Conservation (phyloP, 2,797 vertebrate genomes). For the Cottoperca gobio region DNA sequence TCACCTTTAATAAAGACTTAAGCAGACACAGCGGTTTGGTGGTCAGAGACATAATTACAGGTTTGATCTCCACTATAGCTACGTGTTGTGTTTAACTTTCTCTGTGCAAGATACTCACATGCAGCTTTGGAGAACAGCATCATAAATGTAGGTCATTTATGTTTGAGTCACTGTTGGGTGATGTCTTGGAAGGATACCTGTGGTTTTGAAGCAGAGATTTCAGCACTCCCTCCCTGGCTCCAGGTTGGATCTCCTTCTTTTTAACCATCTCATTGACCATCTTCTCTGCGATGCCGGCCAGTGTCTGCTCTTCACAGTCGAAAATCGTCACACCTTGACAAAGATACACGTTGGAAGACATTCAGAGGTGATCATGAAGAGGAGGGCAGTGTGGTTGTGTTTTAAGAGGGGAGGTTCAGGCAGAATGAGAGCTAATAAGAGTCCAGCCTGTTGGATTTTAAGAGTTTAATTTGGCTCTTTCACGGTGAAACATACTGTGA, state of each 20-base stretch:
- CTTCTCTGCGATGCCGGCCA: constrained; percentile 83
- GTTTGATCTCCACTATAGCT: constrained; percentile 35
- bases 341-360: background rate
- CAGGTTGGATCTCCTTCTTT: constrained; percentile 86
- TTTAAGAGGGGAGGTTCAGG: constrained; percentile 4
- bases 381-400: background rate
- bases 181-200: constrained; percentile 61
- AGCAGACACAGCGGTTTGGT: constrained; percentile 35
- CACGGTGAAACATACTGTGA: background rate
- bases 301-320: constrained; percentile 83
- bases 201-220: constrained; percentile 87
- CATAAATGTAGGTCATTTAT: constrained; percentile 47
- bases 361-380: background rate
- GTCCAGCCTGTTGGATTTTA: background rate
- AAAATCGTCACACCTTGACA: constrained; percentile 88
- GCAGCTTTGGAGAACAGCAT: constrained; percentile 38
- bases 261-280: constrained; percentile 88
- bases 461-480: background rate
- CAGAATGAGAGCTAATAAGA: background rate
- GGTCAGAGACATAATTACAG: constrained; percentile 57
- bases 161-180: constrained; percentile 55
- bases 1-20: constrained; percentile 33
- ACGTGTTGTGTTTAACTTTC: constrained; percentile 34
- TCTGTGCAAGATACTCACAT: constrained; percentile 7
- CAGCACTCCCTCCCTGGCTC: constrained; percentile 84